These are phyloP conservation scores for Abrostola triplasia DNA, from an alignment of 2,888 invertebrate species.

Conservation along the genomic window DNA sequence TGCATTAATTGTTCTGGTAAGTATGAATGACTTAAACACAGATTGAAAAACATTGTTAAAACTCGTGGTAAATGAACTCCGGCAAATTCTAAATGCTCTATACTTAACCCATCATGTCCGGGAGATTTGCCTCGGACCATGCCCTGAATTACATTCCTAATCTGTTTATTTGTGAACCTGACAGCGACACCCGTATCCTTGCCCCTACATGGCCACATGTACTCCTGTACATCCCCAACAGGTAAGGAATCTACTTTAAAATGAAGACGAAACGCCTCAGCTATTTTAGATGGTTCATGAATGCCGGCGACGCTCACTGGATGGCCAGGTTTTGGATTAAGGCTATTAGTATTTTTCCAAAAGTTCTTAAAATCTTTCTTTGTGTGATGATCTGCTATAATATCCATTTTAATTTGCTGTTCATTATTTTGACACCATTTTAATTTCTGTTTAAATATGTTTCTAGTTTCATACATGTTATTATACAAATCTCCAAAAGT, in stretches of 20 bases:
- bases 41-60: no score
- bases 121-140: no score
- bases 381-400: conserved; percentile 7
- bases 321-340: conserved; percentile 3
- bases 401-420: no score
- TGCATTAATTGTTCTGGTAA: no score
- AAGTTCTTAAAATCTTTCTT: conserved; percentile 12
- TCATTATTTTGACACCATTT: conserved; percentile 9
- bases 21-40: no score
- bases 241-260: conserved; percentile 6
- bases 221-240: not conserved
- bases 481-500: not conserved
- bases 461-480: conserved; percentile 2
- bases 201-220: no score
- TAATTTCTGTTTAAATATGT: conserved; percentile 1
- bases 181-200: no score
- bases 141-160: no score
- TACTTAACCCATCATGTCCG: no score
- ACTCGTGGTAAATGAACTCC: no score
- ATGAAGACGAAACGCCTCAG: not conserved
- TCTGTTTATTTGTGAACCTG: no score
- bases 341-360: conserved; percentile 8
- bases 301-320: conserved; percentile 10
- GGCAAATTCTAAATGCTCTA: no score
- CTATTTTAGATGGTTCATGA: conserved; percentile 8